These are phyloP conservation scores for Pantala flavescens DNA, from an alignment of 1,140 invertebrate species.

Conservation along the genomic window DNA sequence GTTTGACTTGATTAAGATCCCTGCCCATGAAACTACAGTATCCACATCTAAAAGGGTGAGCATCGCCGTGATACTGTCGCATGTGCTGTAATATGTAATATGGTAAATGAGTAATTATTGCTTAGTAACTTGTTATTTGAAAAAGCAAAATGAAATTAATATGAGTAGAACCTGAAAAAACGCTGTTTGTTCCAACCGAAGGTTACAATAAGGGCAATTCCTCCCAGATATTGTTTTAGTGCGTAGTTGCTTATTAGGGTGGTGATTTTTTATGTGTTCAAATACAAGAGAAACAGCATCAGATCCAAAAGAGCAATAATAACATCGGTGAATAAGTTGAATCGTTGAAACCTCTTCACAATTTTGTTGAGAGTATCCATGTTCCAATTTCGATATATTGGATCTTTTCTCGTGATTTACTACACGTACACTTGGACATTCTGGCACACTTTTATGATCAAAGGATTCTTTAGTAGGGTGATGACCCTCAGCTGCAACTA, in stretches of 20 bases:
- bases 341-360: neutral
- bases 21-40: conserved; percentile 21
- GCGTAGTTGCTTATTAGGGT: neutral
- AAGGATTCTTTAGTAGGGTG: too few species aligned
- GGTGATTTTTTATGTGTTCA: neutral
- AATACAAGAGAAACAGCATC: neutral
- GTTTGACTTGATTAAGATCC: conserved; percentile 21
- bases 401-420: too few species aligned
- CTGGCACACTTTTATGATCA: too few species aligned
- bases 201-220: neutral
- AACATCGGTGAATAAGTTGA: neutral
- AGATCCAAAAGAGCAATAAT: neutral
- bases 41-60: conserved; percentile 21
- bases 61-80: neutral
- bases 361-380: too few species aligned
- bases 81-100: neutral
- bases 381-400: too few species aligned
- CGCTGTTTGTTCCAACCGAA: neutral
- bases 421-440: too few species aligned
- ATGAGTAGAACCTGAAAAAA: neutral
- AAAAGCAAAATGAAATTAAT: neutral
- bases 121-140: too few species aligned
- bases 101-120: too few species aligned
- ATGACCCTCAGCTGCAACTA: too few species aligned
- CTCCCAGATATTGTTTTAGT: neutral